Base-by-base conservation (phyloP, 2,113 vertebrate genomes). In the Podarcis cretensis region DNA sequence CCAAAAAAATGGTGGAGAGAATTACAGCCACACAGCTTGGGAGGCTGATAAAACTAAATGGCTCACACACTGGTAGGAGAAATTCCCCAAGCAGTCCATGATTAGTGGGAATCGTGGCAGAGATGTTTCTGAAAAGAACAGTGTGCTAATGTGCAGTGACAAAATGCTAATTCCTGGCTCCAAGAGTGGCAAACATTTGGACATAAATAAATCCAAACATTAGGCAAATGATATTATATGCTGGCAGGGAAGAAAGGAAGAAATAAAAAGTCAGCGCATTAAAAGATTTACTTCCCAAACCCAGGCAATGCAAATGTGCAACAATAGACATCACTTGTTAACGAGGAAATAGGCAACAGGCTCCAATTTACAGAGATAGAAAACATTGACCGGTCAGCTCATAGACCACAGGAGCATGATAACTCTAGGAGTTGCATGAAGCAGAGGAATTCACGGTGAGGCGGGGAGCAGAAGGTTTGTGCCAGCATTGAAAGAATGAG, bases 131-230 rank as follows among this genome's bases (percentile, higher is more conserved):
- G 80, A 77, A 85, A 91, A 84, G 43, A 74, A 71, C 18, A 81
- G 83, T 71, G 73, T 43, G 4, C 9, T 87, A 82, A 84, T 27
- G 13, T n/a, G 10, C 40, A 77, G 9, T 83, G 82, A 82, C 6
- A 81, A 92, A 71, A 86, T n/a, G 5, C 27, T 92, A 25, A 77
- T 76, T 5, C 80, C 30, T 80, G 30, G 37, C n/a, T 83, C 30
- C 0, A 81, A 27, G 91, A 73, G 89, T 54, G 18, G 90, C 27
- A 71, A 80, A 30, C 3, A 27, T 57, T 25, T 73, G 40, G 63
- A 48, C 84, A 83, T 21, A 89, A 71, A 57, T 80, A 85, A 80
- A 88, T 77, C 30, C 59, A 88, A 79, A 57, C 66, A 71, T 43
- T 30, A 91, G 83, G 4, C 18, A 86, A 88, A 84, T 90, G 69